Evolutionary conservation across 2,888 invertebrate genomes (phyloP).

Genomic region (Sisyra terminalis): DNA sequence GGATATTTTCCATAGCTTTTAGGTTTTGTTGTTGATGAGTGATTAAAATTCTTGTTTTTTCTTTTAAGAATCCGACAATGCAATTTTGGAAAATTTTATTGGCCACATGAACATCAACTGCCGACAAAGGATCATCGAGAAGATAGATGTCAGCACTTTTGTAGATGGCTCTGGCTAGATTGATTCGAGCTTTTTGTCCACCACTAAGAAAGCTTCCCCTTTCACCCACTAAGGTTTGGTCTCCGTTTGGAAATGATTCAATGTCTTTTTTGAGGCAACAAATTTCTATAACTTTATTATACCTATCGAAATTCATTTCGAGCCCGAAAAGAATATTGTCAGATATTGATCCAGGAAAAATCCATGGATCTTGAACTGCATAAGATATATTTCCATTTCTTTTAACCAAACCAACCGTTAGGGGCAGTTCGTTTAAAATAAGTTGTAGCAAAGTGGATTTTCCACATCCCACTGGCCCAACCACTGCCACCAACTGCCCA

Average conservation of each 20-base stretch:
- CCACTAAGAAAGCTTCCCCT: constrained; percentile 81
- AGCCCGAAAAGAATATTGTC: constrained; percentile 90
- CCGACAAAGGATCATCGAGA: constrained; percentile 90
- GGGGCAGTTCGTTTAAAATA: constrained; percentile 81
- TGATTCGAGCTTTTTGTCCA: constrained; percentile 84
- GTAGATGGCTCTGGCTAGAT: constrained; percentile 83
- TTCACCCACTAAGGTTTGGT: constrained; percentile 96
- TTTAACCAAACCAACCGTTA: constrained; percentile 61
- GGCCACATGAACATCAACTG: constrained; percentile 94
- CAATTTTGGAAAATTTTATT: constrained; percentile 94
- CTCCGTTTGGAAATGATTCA: constrained; percentile 84
- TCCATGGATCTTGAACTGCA: constrained; percentile 94
- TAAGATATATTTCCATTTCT: constrained; percentile 55
- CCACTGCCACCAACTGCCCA: constrained; percentile 62
- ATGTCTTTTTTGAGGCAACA: constrained; percentile 87
- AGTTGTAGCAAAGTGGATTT: constrained; percentile 83
- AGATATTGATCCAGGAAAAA: constrained; percentile 85
- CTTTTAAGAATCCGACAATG: constrained; percentile 56
- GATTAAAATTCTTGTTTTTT: constrained; percentile 78
- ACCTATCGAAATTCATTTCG: constrained; percentile 46
- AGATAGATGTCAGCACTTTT: constrained; percentile 77
- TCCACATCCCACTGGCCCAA: constrained; percentile 77
- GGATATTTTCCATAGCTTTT: constrained; percentile 75
- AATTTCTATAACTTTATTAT: constrained; percentile 68
- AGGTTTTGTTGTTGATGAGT: constrained; percentile 92